Evolutionary conservation across 2,113 vertebrate species (phyloP).

Genomic region (Lasiurus cinereus): DNA sequence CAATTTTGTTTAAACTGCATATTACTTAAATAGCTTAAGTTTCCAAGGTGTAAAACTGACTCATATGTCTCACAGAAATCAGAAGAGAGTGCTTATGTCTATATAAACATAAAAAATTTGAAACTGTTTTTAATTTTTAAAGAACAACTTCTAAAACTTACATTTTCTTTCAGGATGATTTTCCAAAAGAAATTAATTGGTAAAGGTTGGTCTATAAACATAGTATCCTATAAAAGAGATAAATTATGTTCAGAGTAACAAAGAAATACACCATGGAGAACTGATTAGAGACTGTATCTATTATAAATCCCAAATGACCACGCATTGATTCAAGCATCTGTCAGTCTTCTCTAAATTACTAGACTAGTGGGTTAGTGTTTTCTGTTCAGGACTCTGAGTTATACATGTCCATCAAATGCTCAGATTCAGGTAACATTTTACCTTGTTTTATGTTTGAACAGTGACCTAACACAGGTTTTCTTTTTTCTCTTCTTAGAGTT

Average conservation of each 20-base stretch:
- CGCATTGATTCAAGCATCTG: constrained; percentile 24
- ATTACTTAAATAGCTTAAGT: not conserved
- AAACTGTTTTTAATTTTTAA: not conserved
- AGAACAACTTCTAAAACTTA: constrained; percentile 11
- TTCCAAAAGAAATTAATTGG: constrained; percentile 40
- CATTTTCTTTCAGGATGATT: not conserved
- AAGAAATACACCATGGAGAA: constrained; percentile 23
- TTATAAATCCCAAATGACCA: constrained; percentile 1
- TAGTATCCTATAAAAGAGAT: constrained; percentile 48
- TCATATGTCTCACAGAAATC: not conserved
- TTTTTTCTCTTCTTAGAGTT: not conserved
- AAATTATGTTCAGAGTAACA: not conserved
- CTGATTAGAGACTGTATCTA: not conserved
- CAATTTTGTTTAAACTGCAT: not conserved
- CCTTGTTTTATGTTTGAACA: not conserved
- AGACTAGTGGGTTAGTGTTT: not conserved
- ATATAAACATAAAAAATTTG: constrained; percentile 30
- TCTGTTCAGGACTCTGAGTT: not conserved
- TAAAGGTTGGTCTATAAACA: constrained; percentile 11
- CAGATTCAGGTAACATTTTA: not conserved
- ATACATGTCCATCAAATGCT: not conserved
- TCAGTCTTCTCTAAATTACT: constrained; percentile 43
- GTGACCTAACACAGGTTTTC: not conserved
- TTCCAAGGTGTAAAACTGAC: constrained; percentile 10
- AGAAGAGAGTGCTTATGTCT: not conserved